Evolutionary conservation across 2,888 invertebrate genomes (phyloP), one percentile per base, ranked within the genome.

Genomic region (Macropis europaea): DNA sequence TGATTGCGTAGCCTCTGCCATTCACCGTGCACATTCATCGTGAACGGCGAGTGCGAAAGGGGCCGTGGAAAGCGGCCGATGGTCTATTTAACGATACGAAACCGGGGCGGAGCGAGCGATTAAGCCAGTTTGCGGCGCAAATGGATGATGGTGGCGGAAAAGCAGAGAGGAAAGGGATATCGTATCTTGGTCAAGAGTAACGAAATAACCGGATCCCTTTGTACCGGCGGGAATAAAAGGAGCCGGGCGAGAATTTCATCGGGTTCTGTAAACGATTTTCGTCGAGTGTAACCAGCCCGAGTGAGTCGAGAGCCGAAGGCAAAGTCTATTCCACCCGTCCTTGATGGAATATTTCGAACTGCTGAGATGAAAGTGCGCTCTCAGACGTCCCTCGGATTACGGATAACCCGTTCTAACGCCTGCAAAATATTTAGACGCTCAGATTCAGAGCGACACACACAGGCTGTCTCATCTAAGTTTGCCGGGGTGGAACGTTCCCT

Each of bases 71-170:
- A 60, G 63, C 45, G 52, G 30, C 28, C n/a, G 36, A 38, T 17
- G 62, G 13, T 47, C 52, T 36, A 61, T 72, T 73, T 66, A 52
- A n/a, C n/a, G n/a, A n/a, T n/a, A n/a, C n/a, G n/a, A n/a, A n/a
- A n/a, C n/a, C 54, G 38, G 42, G 45, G 15, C 42, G 30, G 50
- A 62, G 13, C 15, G 38, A 63, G 15, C 48, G 74, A 64, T 75
- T 64, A 62, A 64, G 53, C 42, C 32, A 24, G 69, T 48, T 73
- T 34, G 28, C 32, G 9, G 34, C 17, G 15, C 59, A 17, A 71
- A 50, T 28, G 67, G 60, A 48, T 34, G 43, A 32, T 11, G 40
- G 15, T n/a, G n/a, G 7, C 43, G 13, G 9, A 13, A 45, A 48
- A 19, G 15, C 19, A 34, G 28, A 56, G 66, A 54, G 42, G 50